These are phyloP conservation scores for Neolamprologus kungweensis DNA, from an alignment of 2,113 vertebrate genomes.

Conservation along the genomic window DNA sequence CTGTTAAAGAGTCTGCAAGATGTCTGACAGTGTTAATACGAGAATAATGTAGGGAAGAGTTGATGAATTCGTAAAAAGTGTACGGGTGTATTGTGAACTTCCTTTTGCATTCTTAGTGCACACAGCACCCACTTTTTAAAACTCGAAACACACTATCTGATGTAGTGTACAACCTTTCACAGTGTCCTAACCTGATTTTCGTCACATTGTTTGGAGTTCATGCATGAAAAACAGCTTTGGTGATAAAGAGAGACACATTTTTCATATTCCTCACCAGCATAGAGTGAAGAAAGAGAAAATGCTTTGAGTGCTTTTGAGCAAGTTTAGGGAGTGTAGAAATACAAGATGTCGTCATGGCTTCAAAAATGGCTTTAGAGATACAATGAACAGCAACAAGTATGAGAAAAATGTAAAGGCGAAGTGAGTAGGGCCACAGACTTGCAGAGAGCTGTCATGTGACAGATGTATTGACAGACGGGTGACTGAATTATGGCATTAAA, in stretches of 20 bases:
- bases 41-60: background rate
- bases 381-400: background rate
- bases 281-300: background rate
- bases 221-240: background rate
- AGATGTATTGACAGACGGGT: background rate
- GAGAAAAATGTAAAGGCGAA: rapidly evolving
- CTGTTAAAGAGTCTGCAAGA: background rate
- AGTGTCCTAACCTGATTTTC: background rate
- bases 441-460: background rate
- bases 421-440: background rate
- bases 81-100: background rate
- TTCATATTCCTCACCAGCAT: background rate
- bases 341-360: background rate
- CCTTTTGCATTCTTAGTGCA: background rate
- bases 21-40: background rate
- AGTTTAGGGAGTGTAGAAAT: background rate
- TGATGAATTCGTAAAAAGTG: background rate
- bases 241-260: background rate
- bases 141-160: background rate
- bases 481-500: background rate
- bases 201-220: background rate
- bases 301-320: background rate
- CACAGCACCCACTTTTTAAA: background rate
- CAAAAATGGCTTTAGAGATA: background rate
- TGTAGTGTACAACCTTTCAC: background rate